Percentiles rank a stretch among this genome's conserved stretches.
Evolutionary conservation across 2,113 vertebrate species (phyloP).

Genomic region (Pristiophorus japonicus): DNA sequence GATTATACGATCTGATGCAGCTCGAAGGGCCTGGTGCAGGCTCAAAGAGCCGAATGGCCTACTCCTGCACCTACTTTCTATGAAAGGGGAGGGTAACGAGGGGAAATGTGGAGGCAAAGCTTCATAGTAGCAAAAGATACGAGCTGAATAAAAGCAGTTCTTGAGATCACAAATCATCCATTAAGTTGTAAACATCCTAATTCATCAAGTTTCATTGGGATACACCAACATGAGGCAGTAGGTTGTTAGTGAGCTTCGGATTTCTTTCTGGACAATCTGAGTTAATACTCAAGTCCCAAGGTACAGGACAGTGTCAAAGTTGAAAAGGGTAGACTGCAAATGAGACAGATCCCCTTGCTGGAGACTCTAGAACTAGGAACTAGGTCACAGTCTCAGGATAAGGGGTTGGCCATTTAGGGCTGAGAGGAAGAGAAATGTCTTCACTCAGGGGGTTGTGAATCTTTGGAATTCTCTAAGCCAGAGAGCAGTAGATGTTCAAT

Average conservation of each 20-base stretch:
- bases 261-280: neutral
- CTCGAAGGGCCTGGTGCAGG: too few relatives aligned
- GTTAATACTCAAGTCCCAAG: neutral
- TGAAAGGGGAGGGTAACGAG: neutral
- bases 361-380: too few relatives aligned
- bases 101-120: neutral
- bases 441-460: too few relatives aligned
- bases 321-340: neutral
- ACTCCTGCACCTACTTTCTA: too few relatives aligned
- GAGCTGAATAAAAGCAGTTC: neutral
- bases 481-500: too few relatives aligned
- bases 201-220: neutral
- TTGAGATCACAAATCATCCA: neutral
- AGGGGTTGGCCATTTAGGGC: too few relatives aligned
- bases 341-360: too few relatives aligned
- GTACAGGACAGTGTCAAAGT: neutral
- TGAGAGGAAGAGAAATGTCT: too few relatives aligned
- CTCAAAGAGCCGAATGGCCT: too few relatives aligned
- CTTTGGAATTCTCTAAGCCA: too few relatives aligned
- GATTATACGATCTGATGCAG: neutral
- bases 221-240: neutral
- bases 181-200: neutral
- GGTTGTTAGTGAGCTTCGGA: neutral
- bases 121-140: neutral
- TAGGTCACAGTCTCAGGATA: too few relatives aligned